Base-by-base conservation (phyloP, 1,140 invertebrate genomes). In the Antheraea mylitta region DNA sequence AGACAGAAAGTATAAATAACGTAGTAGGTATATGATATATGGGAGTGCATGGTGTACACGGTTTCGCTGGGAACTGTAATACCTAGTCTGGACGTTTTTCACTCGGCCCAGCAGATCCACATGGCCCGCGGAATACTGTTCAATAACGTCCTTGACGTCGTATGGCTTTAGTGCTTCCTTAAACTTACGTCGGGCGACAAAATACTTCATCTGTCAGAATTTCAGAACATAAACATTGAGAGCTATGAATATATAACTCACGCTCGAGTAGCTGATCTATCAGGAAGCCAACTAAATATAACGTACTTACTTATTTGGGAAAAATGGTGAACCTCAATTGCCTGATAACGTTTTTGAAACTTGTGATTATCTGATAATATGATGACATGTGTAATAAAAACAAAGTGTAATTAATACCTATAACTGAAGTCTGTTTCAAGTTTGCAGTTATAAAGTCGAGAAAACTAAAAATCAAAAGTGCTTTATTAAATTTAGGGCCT, bases 131-230 rank as follows among this genome's bases (percentile, higher is more conserved):
- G 96, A 98, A 93, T 98, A 98, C 91, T 99, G 98, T 93, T 99
- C 98, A 85, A 99, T 99, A 74, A 99, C 98, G 93, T 99, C 98
- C 93, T 98, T 98, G 76, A 99, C 98, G 93, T 99, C 98, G 94
- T 99, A 99, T 37, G 98, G 98, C 92, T 98, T 97, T 83, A 98
- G 94, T 38, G 98, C 98, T 93, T 99, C 97, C 91, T 98, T 97
- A 94, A 99, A 99, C 93, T 99, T 99, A 87, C 97, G 94, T 78
- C 97, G 94, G 64, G 98, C 97, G 76, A 98, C 97, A 94, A 98
- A 97, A 94, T 98, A 98, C 93, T 98, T 98, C 88, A 98, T 97
- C 95, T 97, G 93, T 94, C 80, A 93, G 81, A 84, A 89, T 85
- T 81, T 78, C 70, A 90, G 64, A 89, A 83, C 53, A 58, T 37